These are phyloP conservation scores for Drosophila ficusphila DNA, from an alignment of 1,140 invertebrate species.

Conservation along the genomic window DNA sequence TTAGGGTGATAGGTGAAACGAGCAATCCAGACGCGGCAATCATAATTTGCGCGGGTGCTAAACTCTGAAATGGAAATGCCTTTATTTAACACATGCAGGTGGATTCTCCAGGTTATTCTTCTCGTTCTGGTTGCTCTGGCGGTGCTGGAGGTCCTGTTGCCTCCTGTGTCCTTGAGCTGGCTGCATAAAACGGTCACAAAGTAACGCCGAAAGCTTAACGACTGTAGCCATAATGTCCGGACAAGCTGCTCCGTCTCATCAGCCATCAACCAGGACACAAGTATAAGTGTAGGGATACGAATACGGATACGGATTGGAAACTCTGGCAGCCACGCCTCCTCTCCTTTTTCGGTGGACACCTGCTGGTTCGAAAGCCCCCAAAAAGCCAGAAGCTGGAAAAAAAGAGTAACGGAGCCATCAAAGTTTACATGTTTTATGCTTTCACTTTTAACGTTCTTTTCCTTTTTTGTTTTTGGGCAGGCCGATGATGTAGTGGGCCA, in stretches of 20 bases:
- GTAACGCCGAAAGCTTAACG: slow-evolving; percentile 41
- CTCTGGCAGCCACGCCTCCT: no score
- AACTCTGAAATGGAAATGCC: not conserved
- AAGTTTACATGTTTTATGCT: slow-evolving; percentile 38
- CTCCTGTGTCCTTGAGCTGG: not conserved
- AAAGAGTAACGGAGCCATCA: slow-evolving; percentile 38
- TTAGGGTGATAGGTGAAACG: not conserved
- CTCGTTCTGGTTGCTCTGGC: not conserved
- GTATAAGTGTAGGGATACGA: no score
- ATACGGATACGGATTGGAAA: not conserved
- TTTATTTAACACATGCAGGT: no score
- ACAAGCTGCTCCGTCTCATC: slow-evolving; percentile 14
- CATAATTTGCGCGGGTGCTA: not conserved
- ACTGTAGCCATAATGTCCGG: slow-evolving; percentile 18
- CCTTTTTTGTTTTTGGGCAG: not conserved
- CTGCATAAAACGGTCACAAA: slow-evolving; percentile 35
- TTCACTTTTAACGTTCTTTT: slow-evolving; percentile 37
- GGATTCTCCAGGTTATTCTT: no score
- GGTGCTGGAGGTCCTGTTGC: not conserved
- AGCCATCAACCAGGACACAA: slow-evolving; percentile 18
- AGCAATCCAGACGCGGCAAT: no score
- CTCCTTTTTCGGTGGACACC: no score
- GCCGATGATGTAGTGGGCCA: not conserved
- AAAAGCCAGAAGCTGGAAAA: not conserved
- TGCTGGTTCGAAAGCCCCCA: no score